Conservation (phyloP, 2,113 vertebrate genomes). For the Symphodus melops region DNA sequence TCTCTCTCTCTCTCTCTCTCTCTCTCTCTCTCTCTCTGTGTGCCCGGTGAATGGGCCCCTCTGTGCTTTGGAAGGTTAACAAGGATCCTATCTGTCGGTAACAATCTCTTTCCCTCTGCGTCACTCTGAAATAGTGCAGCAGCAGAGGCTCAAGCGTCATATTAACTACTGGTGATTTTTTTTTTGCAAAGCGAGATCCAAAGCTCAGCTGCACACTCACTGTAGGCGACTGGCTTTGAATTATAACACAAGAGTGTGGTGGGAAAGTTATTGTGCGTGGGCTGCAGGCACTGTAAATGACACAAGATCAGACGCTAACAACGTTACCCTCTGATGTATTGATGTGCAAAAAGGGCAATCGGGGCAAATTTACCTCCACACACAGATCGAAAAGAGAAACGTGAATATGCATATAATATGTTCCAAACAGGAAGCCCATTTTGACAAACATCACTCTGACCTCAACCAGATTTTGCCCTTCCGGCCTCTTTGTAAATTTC, state of each 20-base stretch:
- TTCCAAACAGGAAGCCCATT: no score
- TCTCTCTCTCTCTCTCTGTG: slow-evolving; percentile 8
- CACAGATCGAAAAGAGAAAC: slow-evolving; percentile 25
- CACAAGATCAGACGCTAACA: slow-evolving; percentile 28
- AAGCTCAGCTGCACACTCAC: slow-evolving; percentile 11
- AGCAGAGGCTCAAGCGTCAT: slow-evolving; percentile 10
- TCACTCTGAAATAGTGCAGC: slow-evolving; percentile 45
- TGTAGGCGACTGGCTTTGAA: slow-evolving; percentile 7
- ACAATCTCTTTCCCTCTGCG: slow-evolving; percentile 40
- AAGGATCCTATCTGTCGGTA: slow-evolving; percentile 49
- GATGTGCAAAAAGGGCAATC: slow-evolving; percentile 14
- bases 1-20: background rate
- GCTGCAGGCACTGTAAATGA: slow-evolving; percentile 49
- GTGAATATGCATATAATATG: no score
- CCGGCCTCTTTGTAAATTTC: no score
- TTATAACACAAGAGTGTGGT: slow-evolving; percentile 2
- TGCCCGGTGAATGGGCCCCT: slow-evolving; percentile 56
- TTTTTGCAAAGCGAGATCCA: background rate
- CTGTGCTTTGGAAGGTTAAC: slow-evolving; percentile 64
- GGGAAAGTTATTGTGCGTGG: slow-evolving; percentile 9
- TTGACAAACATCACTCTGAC: no score
- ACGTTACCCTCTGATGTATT: slow-evolving; percentile 8
- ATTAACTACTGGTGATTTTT: slow-evolving; percentile 8
- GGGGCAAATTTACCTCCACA: slow-evolving; percentile 16
- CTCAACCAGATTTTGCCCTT: no score